Conservation (phyloP, 2,888 invertebrate species). For the Tridacna gigas region DNA sequence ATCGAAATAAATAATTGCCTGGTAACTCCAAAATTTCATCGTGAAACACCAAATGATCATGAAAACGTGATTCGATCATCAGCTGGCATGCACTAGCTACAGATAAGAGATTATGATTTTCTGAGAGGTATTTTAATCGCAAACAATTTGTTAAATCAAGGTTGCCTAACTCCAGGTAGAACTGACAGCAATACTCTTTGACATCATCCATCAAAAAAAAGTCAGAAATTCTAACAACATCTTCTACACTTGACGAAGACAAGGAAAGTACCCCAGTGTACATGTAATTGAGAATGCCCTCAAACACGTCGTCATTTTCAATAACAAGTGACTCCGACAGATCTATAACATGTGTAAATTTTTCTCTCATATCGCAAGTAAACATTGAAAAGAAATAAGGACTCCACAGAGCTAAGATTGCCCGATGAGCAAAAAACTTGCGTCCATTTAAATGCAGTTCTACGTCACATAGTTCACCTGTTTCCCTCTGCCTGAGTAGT, state of each 20-base stretch:
- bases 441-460: constrained; percentile 76
- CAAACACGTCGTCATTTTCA: constrained; percentile 79
- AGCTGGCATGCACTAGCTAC: constrained; percentile 76
- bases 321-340: constrained; percentile 79
- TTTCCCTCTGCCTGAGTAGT: constrained; percentile 78
- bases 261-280: constrained; percentile 81
- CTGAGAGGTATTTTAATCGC: constrained; percentile 76
- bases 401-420: constrained; percentile 81
- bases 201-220: constrained; percentile 82
- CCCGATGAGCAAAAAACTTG: constrained; percentile 77
- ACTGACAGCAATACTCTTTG: constrained; percentile 81
- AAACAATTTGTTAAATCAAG: constrained; percentile 81
- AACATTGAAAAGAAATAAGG: constrained; percentile 84
- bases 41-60: constrained; percentile 81
- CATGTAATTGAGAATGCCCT: constrained; percentile 80
- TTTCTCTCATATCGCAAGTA: constrained; percentile 82
- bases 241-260: constrained; percentile 79
- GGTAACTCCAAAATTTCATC: constrained; percentile 82
- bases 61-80: constrained; percentile 81
- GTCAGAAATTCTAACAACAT: constrained; percentile 80
- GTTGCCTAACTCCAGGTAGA: constrained; percentile 81
- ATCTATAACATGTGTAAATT: constrained; percentile 76
- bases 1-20: constrained; percentile 72
- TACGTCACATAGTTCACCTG: constrained; percentile 83
- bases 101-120: constrained; percentile 80